Percentiles rank a stretch among this genome's conserved stretches.
These are phyloP conservation scores for Ectemnius cavifrons DNA, from an alignment of 2,888 invertebrate species.

Conservation along the genomic window DNA sequence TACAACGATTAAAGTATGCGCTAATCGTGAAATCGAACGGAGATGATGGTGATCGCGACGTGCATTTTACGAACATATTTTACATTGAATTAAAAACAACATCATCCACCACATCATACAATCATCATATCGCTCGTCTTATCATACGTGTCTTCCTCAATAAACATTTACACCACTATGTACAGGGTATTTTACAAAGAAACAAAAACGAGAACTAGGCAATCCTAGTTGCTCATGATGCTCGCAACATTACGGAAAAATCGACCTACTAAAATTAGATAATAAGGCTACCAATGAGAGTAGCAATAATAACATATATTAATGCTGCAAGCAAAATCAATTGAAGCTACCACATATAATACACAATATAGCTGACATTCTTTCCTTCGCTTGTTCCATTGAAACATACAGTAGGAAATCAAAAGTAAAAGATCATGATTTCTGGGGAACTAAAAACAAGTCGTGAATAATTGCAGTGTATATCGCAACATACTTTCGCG, in stretches of 20 bases:
- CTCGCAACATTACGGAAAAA: slow-evolving; percentile 18
- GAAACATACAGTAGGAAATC: too few species aligned
- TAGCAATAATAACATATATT: too few species aligned
- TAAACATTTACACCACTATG: slow-evolving; percentile 72
- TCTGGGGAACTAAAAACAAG: too few species aligned
- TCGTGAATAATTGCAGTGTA: too few species aligned
- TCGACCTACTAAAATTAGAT: slow-evolving; percentile 25
- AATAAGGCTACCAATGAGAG: slow-evolving; percentile 7
- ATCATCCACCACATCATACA: slow-evolving; percentile 55
- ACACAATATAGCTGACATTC: too few species aligned
- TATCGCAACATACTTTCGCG: too few species aligned
- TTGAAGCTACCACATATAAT: too few species aligned
- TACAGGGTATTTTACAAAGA: slow-evolving; percentile 69
- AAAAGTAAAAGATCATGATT: too few species aligned
- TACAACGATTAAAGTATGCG: slow-evolving; percentile 19
- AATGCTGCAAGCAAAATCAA: too few species aligned
- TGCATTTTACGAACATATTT: slow-evolving; percentile 45
- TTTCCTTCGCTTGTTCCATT: too few species aligned
- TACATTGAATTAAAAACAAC: slow-evolving; percentile 41
- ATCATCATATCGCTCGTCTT: slow-evolving; percentile 59
- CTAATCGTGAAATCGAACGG: slow-evolving; percentile 16
- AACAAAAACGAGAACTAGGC: slow-evolving; percentile 35
- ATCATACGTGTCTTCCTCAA: slow-evolving; percentile 60
- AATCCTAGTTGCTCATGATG: slow-evolving; percentile 29
- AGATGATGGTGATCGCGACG: slow-evolving; percentile 36